These are phyloP conservation scores for Capitulum mitella DNA, from an alignment of 2,888 invertebrate genomes.

Conservation along the genomic window DNA sequence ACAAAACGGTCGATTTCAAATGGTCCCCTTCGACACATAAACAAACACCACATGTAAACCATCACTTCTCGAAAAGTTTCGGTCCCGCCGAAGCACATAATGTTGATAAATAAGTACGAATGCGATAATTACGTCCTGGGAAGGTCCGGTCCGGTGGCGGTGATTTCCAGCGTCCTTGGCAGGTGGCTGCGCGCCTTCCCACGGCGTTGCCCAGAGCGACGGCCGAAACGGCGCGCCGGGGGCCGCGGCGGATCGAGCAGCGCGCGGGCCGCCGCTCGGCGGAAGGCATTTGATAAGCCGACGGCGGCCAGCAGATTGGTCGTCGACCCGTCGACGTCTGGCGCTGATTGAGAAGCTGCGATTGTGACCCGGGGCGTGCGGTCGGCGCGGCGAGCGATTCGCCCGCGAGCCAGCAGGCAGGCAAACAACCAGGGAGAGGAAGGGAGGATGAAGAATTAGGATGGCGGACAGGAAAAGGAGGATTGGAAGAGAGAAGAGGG, in stretches of 20 bases:
- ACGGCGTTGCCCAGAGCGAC: too few species aligned
- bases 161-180: too few species aligned
- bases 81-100: background rate
- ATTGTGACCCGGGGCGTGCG: background rate
- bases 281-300: background rate
- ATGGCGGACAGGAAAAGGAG: too few species aligned
- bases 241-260: background rate
- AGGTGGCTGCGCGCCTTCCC: too few species aligned
- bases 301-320: background rate
- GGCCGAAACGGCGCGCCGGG: background rate
- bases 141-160: background rate
- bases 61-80: too few species aligned
- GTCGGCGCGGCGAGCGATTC: background rate
- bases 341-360: background rate
- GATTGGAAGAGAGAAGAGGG: too few species aligned
- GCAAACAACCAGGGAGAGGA: too few species aligned
- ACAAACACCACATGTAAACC: too few species aligned
- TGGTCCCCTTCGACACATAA: too few species aligned
- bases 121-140: background rate
- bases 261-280: background rate
- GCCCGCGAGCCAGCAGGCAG: too few species aligned
- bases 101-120: background rate
- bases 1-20: too few species aligned
- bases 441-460: too few species aligned
- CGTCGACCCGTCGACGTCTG: background rate